Conservation (phyloP, 2,113 vertebrate genomes). For the Phocoena sinus region DNA sequence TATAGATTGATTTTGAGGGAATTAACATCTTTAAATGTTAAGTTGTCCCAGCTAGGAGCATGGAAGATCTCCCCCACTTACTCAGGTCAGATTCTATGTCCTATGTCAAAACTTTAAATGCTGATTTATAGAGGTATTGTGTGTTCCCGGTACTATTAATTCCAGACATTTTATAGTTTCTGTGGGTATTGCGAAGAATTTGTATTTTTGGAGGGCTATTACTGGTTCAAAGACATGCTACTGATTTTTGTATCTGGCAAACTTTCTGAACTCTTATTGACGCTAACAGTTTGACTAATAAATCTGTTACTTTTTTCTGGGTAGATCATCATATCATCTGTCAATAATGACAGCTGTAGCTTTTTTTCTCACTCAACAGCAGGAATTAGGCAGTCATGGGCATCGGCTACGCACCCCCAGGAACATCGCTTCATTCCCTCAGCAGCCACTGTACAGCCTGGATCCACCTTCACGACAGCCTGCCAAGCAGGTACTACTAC, state of each 20-base stretch:
- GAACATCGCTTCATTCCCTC: no score
- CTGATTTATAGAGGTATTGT: background rate
- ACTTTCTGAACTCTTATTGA: background rate
- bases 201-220: background rate
- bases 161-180: background rate
- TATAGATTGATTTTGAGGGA: background rate
- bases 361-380: background rate
- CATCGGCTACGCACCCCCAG: fast-evolving
- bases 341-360: background rate
- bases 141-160: background rate
- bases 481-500: fast-evolving
- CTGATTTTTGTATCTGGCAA: background rate
- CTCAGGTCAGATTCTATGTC: fast-evolving
- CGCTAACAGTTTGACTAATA: background rate
- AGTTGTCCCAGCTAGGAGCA: no score
- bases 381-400: fast-evolving
- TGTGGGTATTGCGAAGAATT: background rate
- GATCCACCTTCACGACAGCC: fast-evolving
- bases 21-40: background rate
- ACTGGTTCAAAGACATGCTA: background rate
- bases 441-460: fast-evolving
- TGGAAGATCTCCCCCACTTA: no score
- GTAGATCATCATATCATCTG: background rate
- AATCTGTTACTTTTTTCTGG: background rate
- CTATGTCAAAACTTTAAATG: background rate